Percentiles rank a stretch among this genome's conserved stretches.
These are phyloP conservation scores for Tokudaia tokunoshimensis DNA, from an alignment of 2,797 vertebrate genomes.

Conservation along the genomic window DNA sequence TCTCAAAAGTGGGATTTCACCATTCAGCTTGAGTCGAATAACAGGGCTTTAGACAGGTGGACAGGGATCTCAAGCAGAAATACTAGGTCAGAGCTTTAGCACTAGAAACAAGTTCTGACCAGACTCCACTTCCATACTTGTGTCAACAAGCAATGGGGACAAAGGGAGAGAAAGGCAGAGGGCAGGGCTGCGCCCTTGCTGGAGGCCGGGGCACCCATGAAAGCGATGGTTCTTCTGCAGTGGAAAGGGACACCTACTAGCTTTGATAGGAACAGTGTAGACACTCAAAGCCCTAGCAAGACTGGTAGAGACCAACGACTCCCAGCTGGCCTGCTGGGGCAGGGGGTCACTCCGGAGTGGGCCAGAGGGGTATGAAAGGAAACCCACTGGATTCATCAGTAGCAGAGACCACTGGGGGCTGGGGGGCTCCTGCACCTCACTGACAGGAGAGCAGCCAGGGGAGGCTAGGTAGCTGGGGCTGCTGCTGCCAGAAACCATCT, in stretches of 20 bases:
- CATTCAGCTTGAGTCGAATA: neutral
- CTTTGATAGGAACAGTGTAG: neutral
- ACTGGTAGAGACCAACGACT: neutral
- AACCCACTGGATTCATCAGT: neutral
- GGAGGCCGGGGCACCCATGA: neutral
- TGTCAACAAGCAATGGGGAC: neutral
- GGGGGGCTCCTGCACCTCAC: neutral
- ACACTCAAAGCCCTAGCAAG: neutral
- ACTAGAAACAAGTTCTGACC: neutral
- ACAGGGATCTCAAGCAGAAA: neutral
- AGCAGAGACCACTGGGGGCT: neutral
- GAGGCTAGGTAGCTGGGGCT: neutral
- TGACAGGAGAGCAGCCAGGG: neutral
- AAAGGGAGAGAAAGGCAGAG: neutral
- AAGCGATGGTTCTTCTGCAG: neutral
- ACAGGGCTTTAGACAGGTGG: neutral
- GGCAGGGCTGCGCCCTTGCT: neutral
- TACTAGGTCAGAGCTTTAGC: neutral
- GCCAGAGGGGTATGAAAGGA: neutral
- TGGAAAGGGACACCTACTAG: conserved; percentile 30
- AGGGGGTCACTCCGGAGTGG: neutral
- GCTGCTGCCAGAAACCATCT: neutral
- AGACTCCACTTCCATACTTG: neutral
- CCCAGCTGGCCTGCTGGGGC: neutral
- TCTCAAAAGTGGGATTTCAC: neutral